Evolutionary conservation across 2,113 vertebrate species (phyloP).

Genomic region (Parotia lawesii): DNA sequence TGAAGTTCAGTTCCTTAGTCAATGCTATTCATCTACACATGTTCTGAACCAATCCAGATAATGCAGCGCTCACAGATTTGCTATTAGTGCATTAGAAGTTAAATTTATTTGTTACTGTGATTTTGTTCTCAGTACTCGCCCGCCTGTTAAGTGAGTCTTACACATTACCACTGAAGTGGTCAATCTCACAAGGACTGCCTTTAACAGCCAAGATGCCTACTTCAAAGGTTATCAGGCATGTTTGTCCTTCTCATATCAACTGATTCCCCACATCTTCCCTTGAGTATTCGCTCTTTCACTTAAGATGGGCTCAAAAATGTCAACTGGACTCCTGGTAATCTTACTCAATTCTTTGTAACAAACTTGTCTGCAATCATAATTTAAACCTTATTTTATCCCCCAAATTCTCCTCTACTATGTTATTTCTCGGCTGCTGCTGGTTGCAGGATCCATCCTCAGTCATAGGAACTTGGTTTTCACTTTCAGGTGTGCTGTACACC

Average conservation of each 20-base stretch:
- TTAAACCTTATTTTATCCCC: neutral
- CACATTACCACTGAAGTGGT: neutral
- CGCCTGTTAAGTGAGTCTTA: neutral
- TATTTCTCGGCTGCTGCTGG: neutral
- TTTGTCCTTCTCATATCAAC: rapidly evolving
- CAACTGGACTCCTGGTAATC: neutral
- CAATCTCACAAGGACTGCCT: neutral
- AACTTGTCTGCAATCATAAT: neutral
- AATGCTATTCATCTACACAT: rapidly evolving
- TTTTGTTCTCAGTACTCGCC: neutral
- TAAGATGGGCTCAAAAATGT: neutral
- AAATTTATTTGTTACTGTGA: neutral
- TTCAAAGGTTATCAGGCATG: neutral
- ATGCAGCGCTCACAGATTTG: neutral
- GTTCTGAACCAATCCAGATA: neutral
- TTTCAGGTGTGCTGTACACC: neutral
- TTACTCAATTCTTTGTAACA: neutral
- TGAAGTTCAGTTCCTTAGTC: neutral
- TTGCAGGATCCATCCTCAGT: neutral
- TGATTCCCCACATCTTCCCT: neutral
- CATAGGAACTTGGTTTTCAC: neutral
- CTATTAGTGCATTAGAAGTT: neutral
- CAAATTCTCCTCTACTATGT: neutral
- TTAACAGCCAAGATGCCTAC: neutral
- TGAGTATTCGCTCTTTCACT: neutral